Percentiles rank a stretch among this genome's conserved stretches.
Evolutionary conservation across 2,797 vertebrate species (phyloP).

Genomic region (Microctenopoma steveboyesi): DNA sequence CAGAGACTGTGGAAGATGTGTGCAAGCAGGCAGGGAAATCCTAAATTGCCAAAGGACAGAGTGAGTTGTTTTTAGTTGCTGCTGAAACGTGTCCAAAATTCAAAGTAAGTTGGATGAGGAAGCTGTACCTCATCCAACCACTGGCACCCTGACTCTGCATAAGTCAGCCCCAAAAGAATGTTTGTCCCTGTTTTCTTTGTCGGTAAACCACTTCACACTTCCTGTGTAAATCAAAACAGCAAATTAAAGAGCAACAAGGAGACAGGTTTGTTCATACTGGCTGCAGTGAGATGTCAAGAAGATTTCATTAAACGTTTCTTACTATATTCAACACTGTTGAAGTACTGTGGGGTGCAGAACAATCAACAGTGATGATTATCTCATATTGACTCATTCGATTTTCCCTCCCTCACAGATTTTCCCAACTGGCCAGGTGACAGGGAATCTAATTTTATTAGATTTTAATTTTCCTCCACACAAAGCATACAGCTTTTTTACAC

Average conservation of each 20-base stretch:
- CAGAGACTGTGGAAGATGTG: slow-evolving; percentile 3
- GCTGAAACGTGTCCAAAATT: slow-evolving; percentile 3
- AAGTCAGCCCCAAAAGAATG: slow-evolving; percentile 14
- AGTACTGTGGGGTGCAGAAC: background rate
- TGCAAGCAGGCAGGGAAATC: slow-evolving; percentile 18
- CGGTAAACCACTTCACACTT: slow-evolving; percentile 16
- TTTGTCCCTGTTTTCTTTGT: slow-evolving; percentile 8
- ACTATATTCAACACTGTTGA: no score
- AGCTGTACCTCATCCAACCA: no score
- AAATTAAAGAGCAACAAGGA: slow-evolving; percentile 21
- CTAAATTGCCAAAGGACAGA: slow-evolving; percentile 1
- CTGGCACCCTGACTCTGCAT: background rate
- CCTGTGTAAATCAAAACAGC: slow-evolving; percentile 22
- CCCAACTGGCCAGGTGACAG: background rate
- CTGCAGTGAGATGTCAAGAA: slow-evolving; percentile 7
- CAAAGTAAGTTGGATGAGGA: background rate
- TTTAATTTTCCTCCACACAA: background rate
- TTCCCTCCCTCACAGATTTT: background rate
- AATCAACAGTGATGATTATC: background rate
- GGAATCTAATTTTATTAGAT: background rate
- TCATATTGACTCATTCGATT: background rate
- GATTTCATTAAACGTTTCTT: background rate
- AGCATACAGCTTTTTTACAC: slow-evolving; percentile 12
- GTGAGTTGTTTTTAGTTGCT: slow-evolving; percentile 3
- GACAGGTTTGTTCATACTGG: background rate